Evolutionary conservation across 1,140 invertebrate genomes (phyloP), one percentile per base, ranked within the genome.

Genomic region (Atta texana): DNA sequence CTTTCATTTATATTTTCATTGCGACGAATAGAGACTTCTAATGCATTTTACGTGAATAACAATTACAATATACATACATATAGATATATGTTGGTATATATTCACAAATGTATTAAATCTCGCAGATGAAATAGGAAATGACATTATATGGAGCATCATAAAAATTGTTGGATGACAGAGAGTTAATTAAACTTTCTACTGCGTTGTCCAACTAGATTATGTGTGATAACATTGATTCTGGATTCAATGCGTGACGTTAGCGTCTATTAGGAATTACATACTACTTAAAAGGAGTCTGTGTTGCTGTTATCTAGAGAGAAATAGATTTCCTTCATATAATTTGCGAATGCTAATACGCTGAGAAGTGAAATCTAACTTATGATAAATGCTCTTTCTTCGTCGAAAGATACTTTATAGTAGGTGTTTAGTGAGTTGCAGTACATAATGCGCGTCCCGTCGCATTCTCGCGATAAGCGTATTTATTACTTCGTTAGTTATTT

Each of bases 281-380:
- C 34, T 59, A 51, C 5, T 63, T 84, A 28, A 57, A 57, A 71
- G 39, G 16, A 81, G 49, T 49, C 24, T n/a, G 18, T 61, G 55
- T 4, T 34, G 69, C 69, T 84, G 80, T 84, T 69, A 16, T 75
- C 69, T 39, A 21, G 4, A 49, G 18, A 59, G 69, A 51, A 69
- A 84, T 75, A 75, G 44, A 84, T 84, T 61, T 84, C 69, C 69
- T 49, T 84, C 55, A 51, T 74, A 69, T 14, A 51, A n/a, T 34
- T 51, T 51, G 39, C 69, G 3, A 61, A 49, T 28, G 39, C n/a
- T 75, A 31, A 69, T 61, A 63, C 55, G 55, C 14, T 34, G 34
- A 21, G 39, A 84, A 84, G 24, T 84, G n/a, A 51, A 74, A 75
- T 63, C 34, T 57, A 34, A 74, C 34, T 81, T 57, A 81, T 63